Evolutionary conservation across 2,113 vertebrate species (phyloP).

Genomic region (Chlamydotis undulata): DNA sequence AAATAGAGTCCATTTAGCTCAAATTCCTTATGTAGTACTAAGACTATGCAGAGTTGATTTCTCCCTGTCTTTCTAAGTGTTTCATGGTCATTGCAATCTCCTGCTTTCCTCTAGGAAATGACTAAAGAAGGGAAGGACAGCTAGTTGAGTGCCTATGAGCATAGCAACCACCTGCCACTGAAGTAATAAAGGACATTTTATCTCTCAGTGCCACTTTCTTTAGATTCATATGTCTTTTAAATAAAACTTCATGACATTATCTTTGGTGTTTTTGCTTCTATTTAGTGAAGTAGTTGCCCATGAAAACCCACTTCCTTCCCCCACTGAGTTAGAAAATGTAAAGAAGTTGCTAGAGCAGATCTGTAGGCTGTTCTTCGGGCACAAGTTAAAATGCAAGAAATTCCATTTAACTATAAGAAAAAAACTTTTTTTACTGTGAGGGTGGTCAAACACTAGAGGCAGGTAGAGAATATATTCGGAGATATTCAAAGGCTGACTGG

Average conservation of each 20-base stretch:
- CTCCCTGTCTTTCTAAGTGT: not conserved
- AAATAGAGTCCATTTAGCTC: not conserved
- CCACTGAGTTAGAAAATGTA: not conserved
- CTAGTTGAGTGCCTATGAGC: rapidly evolving
- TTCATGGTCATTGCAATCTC: not conserved
- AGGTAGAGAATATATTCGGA: not conserved
- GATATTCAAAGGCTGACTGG: not conserved
- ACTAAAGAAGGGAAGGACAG: not conserved
- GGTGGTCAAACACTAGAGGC: not conserved
- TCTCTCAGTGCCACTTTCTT: not conserved
- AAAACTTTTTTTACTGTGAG: not conserved
- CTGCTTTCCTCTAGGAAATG: not conserved
- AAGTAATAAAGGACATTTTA: not conserved
- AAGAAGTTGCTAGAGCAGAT: not conserved
- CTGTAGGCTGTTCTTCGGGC: not conserved
- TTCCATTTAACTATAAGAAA: not conserved
- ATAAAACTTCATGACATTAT: not conserved
- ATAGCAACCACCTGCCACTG: not conserved
- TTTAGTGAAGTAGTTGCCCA: not conserved
- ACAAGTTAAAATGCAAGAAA: not conserved
- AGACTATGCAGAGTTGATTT: not conserved
- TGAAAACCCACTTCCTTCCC: not conserved
- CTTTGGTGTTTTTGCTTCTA: not conserved
- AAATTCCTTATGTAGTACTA: not conserved
- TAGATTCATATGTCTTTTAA: not conserved